Percentiles rank a stretch among this genome's conserved stretches.
Evolutionary conservation across 2,797 vertebrate genomes (phyloP).

Genomic region (Leptatherina wallacei): DNA sequence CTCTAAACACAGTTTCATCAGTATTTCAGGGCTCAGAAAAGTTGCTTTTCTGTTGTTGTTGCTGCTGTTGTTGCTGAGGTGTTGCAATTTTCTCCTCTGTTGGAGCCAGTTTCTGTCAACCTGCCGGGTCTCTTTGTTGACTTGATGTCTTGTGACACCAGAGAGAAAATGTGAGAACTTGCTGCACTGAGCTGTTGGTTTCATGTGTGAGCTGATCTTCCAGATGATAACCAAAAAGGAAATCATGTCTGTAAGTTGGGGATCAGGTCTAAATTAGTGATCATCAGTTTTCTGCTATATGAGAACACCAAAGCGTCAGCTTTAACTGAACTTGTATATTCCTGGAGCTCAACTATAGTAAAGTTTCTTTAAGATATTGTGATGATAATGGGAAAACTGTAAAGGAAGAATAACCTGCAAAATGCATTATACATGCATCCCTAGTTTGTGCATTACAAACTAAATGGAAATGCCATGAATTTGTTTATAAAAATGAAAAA

Average conservation of each 20-base stretch:
- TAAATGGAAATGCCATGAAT: too few species aligned
- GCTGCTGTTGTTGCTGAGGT: background rate
- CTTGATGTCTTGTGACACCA: slow-evolving; percentile 1
- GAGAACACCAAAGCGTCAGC: background rate
- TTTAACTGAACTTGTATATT: background rate
- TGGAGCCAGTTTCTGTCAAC: slow-evolving; percentile 12
- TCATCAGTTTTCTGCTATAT: background rate
- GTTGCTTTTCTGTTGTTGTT: background rate
- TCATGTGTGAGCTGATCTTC: slow-evolving; percentile 4
- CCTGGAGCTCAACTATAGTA: background rate
- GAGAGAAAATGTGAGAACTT: slow-evolving; percentile 42
- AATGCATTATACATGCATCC: too few species aligned
- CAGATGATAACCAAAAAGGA: background rate
- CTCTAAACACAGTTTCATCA: slow-evolving; percentile 34
- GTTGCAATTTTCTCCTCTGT: slow-evolving; percentile 5
- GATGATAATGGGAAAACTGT: too few species aligned
- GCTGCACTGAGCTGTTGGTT: slow-evolving; percentile 23
- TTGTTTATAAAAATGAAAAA: too few species aligned
- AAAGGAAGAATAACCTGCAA: too few species aligned
- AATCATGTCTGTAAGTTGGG: rapidly evolving
- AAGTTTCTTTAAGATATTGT: background rate
- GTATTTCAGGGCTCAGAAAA: background rate
- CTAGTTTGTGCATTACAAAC: too few species aligned
- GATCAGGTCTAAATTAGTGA: background rate
- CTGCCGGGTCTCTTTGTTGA: slow-evolving; percentile 5